A percentile compares a stretch with the other conserved stretches of the same genome.
Conservation (phyloP, 2,888 invertebrate genomes). For the Euspilapteryx auroguttella region DNA sequence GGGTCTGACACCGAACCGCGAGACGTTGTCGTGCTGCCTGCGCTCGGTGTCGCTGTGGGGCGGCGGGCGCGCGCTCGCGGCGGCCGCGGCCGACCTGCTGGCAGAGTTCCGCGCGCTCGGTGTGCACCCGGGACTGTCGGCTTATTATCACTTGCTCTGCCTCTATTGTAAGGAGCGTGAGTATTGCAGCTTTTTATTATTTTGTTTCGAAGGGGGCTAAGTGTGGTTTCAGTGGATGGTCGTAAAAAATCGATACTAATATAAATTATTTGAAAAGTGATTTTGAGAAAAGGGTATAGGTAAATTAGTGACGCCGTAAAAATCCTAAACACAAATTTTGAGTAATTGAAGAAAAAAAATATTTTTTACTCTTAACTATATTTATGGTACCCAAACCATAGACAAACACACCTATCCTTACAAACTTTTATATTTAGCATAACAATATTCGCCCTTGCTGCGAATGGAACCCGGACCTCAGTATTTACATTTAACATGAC, state of each 20-base stretch:
- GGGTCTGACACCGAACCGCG: conserved; percentile 37
- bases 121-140: conserved; percentile 73
- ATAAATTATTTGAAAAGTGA: too few species aligned
- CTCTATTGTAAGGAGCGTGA: conserved; percentile 73
- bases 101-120: conserved; percentile 56
- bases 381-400: too few species aligned
- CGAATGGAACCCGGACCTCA: too few species aligned
- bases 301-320: neutral
- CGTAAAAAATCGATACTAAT: too few species aligned
- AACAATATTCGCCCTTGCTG: too few species aligned
- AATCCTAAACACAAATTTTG: neutral
- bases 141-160: conserved; percentile 73
- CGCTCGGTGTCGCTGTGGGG: conserved; percentile 43
- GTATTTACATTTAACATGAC: neutral
- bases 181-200: too few species aligned
- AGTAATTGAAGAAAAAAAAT: too few species aligned
- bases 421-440: too few species aligned
- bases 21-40: conserved; percentile 30
- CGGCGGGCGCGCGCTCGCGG: conserved; percentile 28
- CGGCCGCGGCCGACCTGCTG: conserved; percentile 26
- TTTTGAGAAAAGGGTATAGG: too few species aligned
- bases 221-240: too few species aligned
- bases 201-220: conserved; percentile 16
- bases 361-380: too few species aligned
- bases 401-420: too few species aligned